Evolutionary conservation across 1,140 invertebrate genomes (phyloP).

Genomic region (Penaeus japonicus): DNA sequence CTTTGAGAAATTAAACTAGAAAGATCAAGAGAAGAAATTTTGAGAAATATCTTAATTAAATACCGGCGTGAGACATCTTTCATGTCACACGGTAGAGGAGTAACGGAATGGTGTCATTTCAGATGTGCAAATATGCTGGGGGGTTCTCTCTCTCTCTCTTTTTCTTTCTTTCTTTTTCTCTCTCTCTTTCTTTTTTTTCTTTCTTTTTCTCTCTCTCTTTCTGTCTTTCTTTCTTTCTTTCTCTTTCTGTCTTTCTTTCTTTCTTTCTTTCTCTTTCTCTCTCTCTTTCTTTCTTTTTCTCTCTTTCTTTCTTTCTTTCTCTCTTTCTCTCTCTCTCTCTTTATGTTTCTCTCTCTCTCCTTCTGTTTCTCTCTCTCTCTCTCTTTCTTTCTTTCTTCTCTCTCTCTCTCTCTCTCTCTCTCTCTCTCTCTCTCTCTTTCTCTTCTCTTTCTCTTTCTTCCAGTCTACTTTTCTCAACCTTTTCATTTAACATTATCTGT

Average conservation of each 20-base stretch:
- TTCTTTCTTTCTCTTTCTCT: background rate
- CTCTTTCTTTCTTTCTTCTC: background rate
- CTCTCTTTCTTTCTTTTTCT: background rate
- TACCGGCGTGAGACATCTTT: no score
- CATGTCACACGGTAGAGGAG: background rate
- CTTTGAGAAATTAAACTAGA: no score
- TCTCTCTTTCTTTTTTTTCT: conserved; percentile 14
- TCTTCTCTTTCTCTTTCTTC: background rate
- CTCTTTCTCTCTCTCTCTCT: conserved; percentile 19
- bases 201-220: background rate
- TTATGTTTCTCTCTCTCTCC: background rate
- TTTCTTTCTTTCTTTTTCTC: conserved; percentile 10
- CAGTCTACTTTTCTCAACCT: background rate
- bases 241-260: no score
- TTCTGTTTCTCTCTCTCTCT: background rate
- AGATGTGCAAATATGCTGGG: background rate
- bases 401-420: background rate
- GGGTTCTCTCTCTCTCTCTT: background rate
- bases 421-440: no score
- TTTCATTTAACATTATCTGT: background rate
- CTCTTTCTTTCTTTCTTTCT: conserved; percentile 15
- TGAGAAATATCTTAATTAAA: no score
- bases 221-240: background rate
- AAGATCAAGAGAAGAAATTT: no score
- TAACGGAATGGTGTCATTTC: background rate